A percentile compares a stretch with the other conserved stretches of the same genome.
Conservation (phyloP, 1,140 invertebrate genomes). For the Ceratina australensis region DNA sequence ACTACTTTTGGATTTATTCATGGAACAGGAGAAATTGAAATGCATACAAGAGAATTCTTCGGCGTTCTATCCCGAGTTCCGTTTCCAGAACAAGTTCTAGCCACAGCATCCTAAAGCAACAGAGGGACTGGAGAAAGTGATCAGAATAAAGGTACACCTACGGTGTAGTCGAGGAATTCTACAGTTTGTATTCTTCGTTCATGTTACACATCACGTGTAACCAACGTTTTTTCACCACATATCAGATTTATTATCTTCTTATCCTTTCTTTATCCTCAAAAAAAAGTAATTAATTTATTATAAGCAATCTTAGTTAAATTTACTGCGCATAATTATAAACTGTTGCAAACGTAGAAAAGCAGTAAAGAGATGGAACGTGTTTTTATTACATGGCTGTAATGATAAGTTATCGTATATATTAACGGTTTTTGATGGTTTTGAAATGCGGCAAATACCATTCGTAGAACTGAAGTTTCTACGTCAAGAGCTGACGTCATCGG, state of each 20-base stretch:
- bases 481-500: slow-evolving; percentile 31
- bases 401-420: background rate
- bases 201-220: slow-evolving; percentile 40
- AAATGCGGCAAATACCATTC: slow-evolving; percentile 19
- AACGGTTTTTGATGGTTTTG: background rate
- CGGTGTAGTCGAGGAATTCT: slow-evolving; percentile 28
- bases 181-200: slow-evolving; percentile 39
- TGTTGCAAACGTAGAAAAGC: too few species aligned
- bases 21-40: background rate
- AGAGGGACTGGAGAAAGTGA: slow-evolving; percentile 37
- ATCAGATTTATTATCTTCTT: slow-evolving; percentile 5
- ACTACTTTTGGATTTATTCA: background rate
- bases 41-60: slow-evolving; percentile 2
- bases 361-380: too few species aligned
- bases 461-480: slow-evolving; percentile 28
- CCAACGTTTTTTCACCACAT: slow-evolving; percentile 28
- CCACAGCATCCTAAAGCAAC: slow-evolving; percentile 44
- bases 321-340: too few species aligned
- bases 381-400: too few species aligned
- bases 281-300: background rate
- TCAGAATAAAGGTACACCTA: slow-evolving; percentile 27
- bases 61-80: slow-evolving; percentile 41
- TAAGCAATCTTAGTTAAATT: too few species aligned
- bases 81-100: slow-evolving; percentile 56
- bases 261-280: background rate